Base-by-base conservation (phyloP, 2,113 vertebrate genomes). In the Pelmatolapia mariae region DNA sequence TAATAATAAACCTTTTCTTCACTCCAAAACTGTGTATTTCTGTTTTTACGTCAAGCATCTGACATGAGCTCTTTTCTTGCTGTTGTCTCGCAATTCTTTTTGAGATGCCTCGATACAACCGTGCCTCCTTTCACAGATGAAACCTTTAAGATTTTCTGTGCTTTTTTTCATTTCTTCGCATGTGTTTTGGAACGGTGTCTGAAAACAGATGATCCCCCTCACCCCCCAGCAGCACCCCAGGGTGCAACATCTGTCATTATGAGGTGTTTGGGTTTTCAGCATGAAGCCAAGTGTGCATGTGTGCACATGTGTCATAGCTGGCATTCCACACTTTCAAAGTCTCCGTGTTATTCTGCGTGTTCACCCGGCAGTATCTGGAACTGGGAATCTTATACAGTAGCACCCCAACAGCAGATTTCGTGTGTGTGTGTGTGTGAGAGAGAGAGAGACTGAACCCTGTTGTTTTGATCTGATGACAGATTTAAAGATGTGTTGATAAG, bases 171-270 rank as follows among this genome's bases (percentile, higher is more conserved):
- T 52, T 73, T 83, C 15, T 24, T 71, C 19, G 3, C 45, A 26
- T 66, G 52, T 38, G 45, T 43, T 13, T 52, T 54, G 22, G 40
- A 87, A 29, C 3, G 0, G 33, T 68, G 33, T 22, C 63, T 68
- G 33, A 40, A 68, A 68, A 40, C 63, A 40, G 63, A 68, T 66
- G 10, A 66, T n/a, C 33, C 19, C 0, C 33, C 33, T 38, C 33
- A 36, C 7, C 33, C 31, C 10, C 45, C 22, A 9, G 85, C 52
- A 54, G 52, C 89, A 73, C 84, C 76, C 53, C 78, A 50, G 83
- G 86, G 81, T 89, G 78, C 86, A 38, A 78, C 88, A 66, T 87
- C 93, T 95, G 92, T 95, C 85, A 93, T 94, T 91, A 90, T 82
- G 52, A 81, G 80, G 84, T 88, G 92, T 93, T 94, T 91, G 16